A percentile compares a stretch with the other conserved stretches of the same genome.
phyloP scores from a whole-genome alignment of 2,113 vertebrate genomes.

The Casuarius casuarius region DNA sequence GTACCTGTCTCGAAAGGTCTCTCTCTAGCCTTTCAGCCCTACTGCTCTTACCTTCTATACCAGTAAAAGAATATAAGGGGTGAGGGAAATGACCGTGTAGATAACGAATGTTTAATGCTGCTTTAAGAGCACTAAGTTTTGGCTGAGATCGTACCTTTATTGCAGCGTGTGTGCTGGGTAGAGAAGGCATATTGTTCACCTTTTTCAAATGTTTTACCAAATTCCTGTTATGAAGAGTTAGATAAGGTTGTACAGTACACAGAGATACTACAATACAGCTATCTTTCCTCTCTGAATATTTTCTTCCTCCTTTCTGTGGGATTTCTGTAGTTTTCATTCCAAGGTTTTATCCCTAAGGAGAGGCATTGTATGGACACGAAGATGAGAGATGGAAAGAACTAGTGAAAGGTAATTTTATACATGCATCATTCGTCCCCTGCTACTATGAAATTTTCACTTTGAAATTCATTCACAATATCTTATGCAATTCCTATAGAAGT shows the following conservation, averaged over 20 bases:
- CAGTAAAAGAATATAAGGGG: background rate
- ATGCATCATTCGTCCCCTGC: background rate
- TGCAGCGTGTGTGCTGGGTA: background rate
- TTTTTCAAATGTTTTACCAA: background rate
- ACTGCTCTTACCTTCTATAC: background rate
- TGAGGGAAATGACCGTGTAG: background rate
- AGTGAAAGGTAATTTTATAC: background rate
- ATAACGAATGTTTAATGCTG: background rate
- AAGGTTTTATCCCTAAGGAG: background rate
- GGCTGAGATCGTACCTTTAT: background rate
- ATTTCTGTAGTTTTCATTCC: background rate
- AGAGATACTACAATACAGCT: background rate
- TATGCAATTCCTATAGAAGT: background rate
- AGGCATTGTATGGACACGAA: background rate
- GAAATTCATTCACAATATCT: background rate
- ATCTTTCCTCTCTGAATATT: background rate
- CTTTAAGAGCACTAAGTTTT: background rate
- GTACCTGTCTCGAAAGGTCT: background rate
- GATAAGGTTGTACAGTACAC: background rate
- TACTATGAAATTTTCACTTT: background rate
- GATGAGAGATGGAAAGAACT: background rate
- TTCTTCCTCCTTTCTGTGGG: background rate
- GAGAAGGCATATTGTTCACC: background rate
- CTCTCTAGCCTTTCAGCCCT: background rate
- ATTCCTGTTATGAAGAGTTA: background rate